These are phyloP conservation scores for Enteromius thamalakanensis DNA, from an alignment of 2,797 vertebrate species.

Conservation along the genomic window DNA sequence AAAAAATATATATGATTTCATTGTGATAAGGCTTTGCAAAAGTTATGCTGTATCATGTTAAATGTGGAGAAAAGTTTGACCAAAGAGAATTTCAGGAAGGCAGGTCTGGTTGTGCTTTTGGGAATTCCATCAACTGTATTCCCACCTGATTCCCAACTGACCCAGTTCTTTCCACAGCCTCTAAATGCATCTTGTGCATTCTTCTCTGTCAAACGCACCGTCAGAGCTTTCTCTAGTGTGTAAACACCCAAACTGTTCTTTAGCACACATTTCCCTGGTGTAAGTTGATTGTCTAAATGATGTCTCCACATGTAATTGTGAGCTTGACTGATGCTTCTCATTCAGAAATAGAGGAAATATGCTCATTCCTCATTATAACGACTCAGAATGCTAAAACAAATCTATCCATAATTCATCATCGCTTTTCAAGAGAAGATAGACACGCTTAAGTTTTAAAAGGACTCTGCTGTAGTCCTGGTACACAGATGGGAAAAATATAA, in stretches of 20 bases:
- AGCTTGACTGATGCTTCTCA: background rate
- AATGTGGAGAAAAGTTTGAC: background rate
- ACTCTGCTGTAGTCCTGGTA: background rate
- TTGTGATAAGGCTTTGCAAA: background rate
- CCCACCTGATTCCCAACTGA: conserved; percentile 12
- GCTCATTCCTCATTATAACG: background rate
- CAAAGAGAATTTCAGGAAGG: conserved; percentile 5
- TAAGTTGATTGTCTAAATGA: conserved; percentile 15
- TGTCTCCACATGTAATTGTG: conserved; percentile 7
- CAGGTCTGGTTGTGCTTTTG: background rate
- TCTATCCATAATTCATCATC: background rate
- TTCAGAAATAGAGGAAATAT: background rate
- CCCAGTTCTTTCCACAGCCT: conserved; percentile 6
- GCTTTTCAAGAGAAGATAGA: background rate
- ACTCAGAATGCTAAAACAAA: conserved; percentile 9
- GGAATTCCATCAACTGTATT: background rate
- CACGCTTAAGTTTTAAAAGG: background rate
- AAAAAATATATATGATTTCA: background rate
- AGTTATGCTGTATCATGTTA: background rate
- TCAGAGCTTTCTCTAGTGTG: conserved; percentile 11
- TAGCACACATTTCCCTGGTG: conserved; percentile 15
- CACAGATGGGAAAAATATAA: background rate
- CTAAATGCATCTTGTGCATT: conserved; percentile 4
- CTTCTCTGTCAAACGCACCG: background rate
- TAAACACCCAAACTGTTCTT: conserved; percentile 22